Evolutionary conservation across 2,888 invertebrate genomes (phyloP), one percentile per base, ranked within the genome.

Genomic region (Strigamia maritima): DNA sequence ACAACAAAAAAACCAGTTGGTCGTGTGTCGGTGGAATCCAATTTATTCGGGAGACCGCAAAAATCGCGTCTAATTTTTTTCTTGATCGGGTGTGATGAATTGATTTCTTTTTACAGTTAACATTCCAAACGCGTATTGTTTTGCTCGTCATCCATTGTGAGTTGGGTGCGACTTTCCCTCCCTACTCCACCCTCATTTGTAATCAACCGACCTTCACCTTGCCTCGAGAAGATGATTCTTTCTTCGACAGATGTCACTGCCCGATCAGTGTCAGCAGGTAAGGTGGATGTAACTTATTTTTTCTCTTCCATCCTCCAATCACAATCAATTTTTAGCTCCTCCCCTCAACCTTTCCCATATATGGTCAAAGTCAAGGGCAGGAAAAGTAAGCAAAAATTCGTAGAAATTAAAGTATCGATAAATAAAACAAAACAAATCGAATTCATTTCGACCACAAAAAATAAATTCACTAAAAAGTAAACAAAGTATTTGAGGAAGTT

Each of bases 291-390:
- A 44, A 24, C 24, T 65, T 24, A 12, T n/a, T 65, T 65, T 65
- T 24, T 24, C 60, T 65, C 8, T 16, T 44, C 16, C 44, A 44
- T 44, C 60, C 60, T 65, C 60, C 60, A 65, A 65, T 65, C 60
- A 65, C n/a, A 24, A 65, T n/a, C 22, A 12, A 65, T 65, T 65
- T 24, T 19, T 2, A 24, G 60, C 22, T 65, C 60, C 60, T 24
- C 60, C 60, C 22, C 60, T 24, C 19, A 16, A 44, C 44, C 44
- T 44, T 44, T 44, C 19, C 60, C 60, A 65, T 24, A 65, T 65
- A 65, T 65, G 60, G 60, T 65, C 60, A 65, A 65, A 65, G 60
- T 65, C 60, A 65, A 65, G 60, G 60, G 60, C 60, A 65, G 60
- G 60, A 65, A 65, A 65, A 65, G 24, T 24, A 24, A 24, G 60